phyloP scores from a whole-genome alignment of 2,888 invertebrate species.

The Elmis aenea region DNA sequence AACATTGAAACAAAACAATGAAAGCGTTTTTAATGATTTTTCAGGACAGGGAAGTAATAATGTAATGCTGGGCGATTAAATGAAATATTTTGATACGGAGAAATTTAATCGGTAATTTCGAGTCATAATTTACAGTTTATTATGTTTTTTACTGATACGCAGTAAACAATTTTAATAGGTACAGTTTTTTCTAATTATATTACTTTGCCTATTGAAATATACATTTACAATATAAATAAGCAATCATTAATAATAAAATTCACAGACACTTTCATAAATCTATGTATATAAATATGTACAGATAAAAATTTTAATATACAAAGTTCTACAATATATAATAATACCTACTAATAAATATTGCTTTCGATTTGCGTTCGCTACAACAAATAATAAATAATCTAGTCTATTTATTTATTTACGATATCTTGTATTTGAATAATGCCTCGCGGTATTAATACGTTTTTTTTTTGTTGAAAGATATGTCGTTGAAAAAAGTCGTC shows the following conservation, averaged over 20 bases:
- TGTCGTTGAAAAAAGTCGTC: constrained; percentile 7
- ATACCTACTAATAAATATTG: constrained; percentile 33
- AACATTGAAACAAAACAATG: too few relatives aligned
- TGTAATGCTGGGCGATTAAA: too few relatives aligned
- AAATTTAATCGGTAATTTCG: constrained; percentile 10
- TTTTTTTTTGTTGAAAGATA: constrained; percentile 2
- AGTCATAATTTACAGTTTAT: constrained; percentile 19
- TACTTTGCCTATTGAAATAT: constrained; percentile 15
- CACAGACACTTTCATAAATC: constrained; percentile 20
- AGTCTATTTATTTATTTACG: constrained; percentile 18
- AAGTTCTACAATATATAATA: constrained; percentile 28
- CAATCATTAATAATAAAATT: constrained; percentile 17
- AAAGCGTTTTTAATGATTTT: too few relatives aligned
- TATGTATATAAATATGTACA: constrained; percentile 18
- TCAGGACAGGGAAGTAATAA: too few relatives aligned
- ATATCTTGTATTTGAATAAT: constrained; percentile 13
- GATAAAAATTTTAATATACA: constrained; percentile 26
- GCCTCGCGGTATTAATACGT: constrained; percentile 10
- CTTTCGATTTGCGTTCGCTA: constrained; percentile 25
- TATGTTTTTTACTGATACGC: constrained; percentile 13
- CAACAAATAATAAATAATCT: constrained; percentile 29
- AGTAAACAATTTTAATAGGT: constrained; percentile 16
- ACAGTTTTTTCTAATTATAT: constrained; percentile 13
- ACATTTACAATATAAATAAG: constrained; percentile 18
- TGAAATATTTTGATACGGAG: too few relatives aligned